A percentile compares a stretch with the other conserved stretches of the same genome.
Evolutionary conservation across 2,888 invertebrate species (phyloP).

Genomic region (Himalopsyche kuldschensis): DNA sequence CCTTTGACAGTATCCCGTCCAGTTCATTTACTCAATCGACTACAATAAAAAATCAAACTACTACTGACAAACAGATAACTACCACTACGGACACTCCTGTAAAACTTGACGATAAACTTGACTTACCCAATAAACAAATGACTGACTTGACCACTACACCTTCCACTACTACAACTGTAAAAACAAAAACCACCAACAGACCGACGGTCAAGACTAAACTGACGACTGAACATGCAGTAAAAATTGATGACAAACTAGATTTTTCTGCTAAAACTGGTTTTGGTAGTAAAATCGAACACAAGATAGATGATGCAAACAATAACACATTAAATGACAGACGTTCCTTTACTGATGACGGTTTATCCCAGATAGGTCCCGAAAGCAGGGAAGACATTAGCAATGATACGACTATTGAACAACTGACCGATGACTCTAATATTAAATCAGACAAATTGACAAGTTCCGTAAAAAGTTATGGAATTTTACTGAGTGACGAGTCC

Average conservation of each 20-base stretch:
- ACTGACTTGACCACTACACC: conserved; percentile 40
- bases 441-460: not conserved
- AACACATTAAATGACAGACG: conserved; percentile 9
- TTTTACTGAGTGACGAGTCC: conserved; percentile 23
- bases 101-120: conserved; percentile 25
- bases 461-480: conserved; percentile 32
- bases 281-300: not conserved
- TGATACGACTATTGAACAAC: not conserved
- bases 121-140: conserved; percentile 24
- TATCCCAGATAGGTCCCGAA: not conserved
- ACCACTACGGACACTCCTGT: conserved; percentile 13
- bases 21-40: not conserved
- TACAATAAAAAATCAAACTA: not conserved
- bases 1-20: not conserved
- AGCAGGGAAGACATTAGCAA: not conserved
- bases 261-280: conserved; percentile 44
- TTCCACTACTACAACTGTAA: conserved; percentile 42
- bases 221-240: conserved; percentile 42
- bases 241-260: conserved; percentile 65
- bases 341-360: conserved; percentile 16
- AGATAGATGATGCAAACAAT: not conserved
- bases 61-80: conserved; percentile 4
- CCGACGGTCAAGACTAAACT: conserved; percentile 31
- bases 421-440: conserved; percentile 44
- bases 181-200: conserved; percentile 7